These are phyloP conservation scores for Ennomos quercinarius DNA, from an alignment of 2,888 invertebrate species.

Conservation along the genomic window DNA sequence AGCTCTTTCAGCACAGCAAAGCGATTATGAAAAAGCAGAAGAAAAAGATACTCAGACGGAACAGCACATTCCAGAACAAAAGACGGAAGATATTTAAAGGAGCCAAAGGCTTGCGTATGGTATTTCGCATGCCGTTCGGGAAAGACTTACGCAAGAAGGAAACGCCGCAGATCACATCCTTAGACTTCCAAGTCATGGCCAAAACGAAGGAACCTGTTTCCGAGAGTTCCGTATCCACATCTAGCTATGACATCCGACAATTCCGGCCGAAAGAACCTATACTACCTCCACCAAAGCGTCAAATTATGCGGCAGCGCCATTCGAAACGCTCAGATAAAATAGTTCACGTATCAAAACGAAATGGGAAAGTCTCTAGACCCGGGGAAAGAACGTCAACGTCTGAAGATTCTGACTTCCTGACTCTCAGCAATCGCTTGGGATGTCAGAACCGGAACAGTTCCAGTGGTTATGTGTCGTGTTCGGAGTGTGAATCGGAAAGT, in stretches of 20 bases:
- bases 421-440: constrained; percentile 84
- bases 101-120: constrained; percentile 86
- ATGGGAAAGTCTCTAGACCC: constrained; percentile 77
- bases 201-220: constrained; percentile 70
- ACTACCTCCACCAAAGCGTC: constrained; percentile 71
- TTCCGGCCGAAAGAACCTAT: constrained; percentile 85
- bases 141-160: constrained; percentile 73
- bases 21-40: constrained; percentile 94
- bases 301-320: constrained; percentile 70
- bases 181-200: constrained; percentile 55
- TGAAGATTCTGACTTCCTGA: constrained; percentile 86
- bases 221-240: constrained; percentile 87
- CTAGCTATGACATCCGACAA: constrained; percentile 87
- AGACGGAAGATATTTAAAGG: constrained; percentile 86
- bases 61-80: constrained; percentile 84
- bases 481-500: constrained; percentile 95
- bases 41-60: constrained; percentile 87
- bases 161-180: constrained; percentile 51
- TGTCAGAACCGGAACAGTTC: constrained; percentile 88
- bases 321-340: constrained; percentile 74
- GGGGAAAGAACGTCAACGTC: constrained; percentile 87
- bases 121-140: constrained; percentile 87
- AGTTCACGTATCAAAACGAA: constrained; percentile 72
- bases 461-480: constrained; percentile 93
- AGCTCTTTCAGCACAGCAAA: constrained; percentile 95